Evolutionary conservation across 2,797 vertebrate species (phyloP).

Genomic region (Cynopterus sphinx): DNA sequence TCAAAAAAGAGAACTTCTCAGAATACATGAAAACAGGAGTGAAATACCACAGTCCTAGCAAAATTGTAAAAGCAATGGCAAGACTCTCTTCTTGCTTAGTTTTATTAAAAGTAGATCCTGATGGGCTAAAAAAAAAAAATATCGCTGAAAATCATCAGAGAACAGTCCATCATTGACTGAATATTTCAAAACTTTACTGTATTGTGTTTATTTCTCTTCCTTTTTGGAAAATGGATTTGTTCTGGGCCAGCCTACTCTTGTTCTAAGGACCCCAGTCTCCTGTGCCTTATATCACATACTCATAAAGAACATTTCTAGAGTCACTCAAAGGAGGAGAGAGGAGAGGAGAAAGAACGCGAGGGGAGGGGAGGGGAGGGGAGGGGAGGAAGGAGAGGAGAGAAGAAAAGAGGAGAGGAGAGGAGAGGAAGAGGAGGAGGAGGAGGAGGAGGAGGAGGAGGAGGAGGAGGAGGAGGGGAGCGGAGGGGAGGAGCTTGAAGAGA

Average conservation of each 20-base stretch:
- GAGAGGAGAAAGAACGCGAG: not conserved
- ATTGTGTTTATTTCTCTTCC: not conserved
- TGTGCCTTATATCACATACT: not conserved
- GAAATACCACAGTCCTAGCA: slow-evolving; percentile 13
- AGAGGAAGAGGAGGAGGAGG: too few species aligned
- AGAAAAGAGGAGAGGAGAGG: not conserved
- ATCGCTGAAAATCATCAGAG: slow-evolving; percentile 59
- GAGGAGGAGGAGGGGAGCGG: not conserved
- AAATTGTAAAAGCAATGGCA: slow-evolving; percentile 11
- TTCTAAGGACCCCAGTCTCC: not conserved
- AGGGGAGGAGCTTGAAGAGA: not conserved
- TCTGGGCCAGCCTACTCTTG: not conserved
- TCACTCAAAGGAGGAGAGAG: not conserved
- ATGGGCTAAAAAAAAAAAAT: slow-evolving; percentile 43
- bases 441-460: too few species aligned
- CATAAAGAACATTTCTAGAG: not conserved
- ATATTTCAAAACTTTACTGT: not conserved
- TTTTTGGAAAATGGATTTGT: slow-evolving; percentile 45
- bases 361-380: not conserved
- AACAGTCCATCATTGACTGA: slow-evolving; percentile 31
- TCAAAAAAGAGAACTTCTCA: slow-evolving; percentile 67
- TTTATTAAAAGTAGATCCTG: slow-evolving; percentile 56
- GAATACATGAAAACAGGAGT: slow-evolving; percentile 71
- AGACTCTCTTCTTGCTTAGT: slow-evolving; percentile 35
- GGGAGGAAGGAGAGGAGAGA: not conserved